A percentile compares a stretch with the other conserved stretches of the same genome.
Conservation (phyloP, 2,888 invertebrate species). For the Aleiodes leptofemur region DNA sequence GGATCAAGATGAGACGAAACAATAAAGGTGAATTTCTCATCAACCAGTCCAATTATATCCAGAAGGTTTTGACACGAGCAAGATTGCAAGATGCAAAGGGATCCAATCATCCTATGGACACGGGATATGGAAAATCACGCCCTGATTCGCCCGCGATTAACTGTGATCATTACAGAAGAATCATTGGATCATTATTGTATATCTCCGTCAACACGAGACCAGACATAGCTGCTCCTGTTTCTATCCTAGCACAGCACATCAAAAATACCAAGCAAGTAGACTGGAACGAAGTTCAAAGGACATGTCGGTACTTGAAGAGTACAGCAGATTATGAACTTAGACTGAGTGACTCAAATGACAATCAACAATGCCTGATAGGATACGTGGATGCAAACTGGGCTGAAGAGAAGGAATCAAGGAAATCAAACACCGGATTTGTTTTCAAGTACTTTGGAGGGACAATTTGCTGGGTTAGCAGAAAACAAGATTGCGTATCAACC, state of each 20-base stretch:
- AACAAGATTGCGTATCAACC: constrained; percentile 59
- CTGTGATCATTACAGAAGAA: background rate
- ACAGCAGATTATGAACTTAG: constrained; percentile 30
- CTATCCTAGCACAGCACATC: constrained; percentile 29
- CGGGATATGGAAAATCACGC: constrained; percentile 6
- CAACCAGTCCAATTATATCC: constrained; percentile 47
- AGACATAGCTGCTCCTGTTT: constrained; percentile 35
- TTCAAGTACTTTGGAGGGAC: constrained; percentile 52
- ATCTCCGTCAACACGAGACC: constrained; percentile 37
- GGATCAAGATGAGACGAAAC: constrained; percentile 44
- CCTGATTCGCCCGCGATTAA: constrained; percentile 14
- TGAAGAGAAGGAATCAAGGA: constrained; percentile 58
- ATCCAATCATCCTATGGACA: background rate
- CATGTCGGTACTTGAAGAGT: constrained; percentile 35
- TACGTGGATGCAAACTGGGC: constrained; percentile 66
- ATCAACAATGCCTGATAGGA: background rate
- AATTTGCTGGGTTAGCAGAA: constrained; percentile 61
- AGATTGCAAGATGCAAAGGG: background rate
- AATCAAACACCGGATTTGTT: constrained; percentile 64
- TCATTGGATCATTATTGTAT: constrained; percentile 40
- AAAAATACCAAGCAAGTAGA: constrained; percentile 24
- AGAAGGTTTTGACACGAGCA: constrained; percentile 34
- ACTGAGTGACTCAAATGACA: background rate
- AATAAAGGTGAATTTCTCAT: constrained; percentile 35
- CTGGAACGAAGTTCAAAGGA: constrained; percentile 35